Percentiles rank a stretch among this genome's conserved stretches.
These are phyloP conservation scores for Nothobranchius furzeri DNA, from an alignment of 2,113 vertebrate species.

Conservation along the genomic window DNA sequence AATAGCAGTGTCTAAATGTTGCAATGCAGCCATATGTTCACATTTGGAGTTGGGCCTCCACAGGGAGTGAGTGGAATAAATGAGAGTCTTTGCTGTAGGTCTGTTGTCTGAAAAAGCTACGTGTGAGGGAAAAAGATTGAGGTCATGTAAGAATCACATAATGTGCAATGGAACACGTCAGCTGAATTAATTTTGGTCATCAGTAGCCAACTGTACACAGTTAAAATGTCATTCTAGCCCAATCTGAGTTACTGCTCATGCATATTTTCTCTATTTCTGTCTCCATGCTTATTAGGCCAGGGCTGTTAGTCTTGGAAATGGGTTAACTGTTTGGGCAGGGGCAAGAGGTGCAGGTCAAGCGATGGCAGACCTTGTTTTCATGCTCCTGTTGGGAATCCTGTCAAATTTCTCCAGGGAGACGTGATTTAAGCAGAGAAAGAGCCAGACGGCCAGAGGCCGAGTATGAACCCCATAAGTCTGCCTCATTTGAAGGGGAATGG, in stretches of 20 bases:
- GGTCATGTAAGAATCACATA: constrained; percentile 41
- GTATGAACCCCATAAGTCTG: constrained; percentile 67
- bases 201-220: constrained; percentile 30
- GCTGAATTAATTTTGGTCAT: constrained; percentile 45
- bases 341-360: constrained; percentile 50
- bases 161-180: constrained; percentile 23
- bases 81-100: constrained; percentile 43
- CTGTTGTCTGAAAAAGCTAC: constrained; percentile 42
- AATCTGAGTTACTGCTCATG: constrained; percentile 4
- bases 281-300: constrained; percentile 29
- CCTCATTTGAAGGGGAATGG: constrained; percentile 73
- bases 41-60: constrained; percentile 46
- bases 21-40: constrained; percentile 57
- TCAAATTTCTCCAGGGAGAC: constrained; percentile 26
- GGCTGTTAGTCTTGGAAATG: constrained; percentile 41
- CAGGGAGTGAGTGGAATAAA: constrained; percentile 35
- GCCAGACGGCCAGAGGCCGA: constrained; percentile 50
- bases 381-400: constrained; percentile 45
- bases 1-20: constrained; percentile 38
- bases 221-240: constrained; percentile 23
- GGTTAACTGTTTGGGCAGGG: constrained; percentile 46
- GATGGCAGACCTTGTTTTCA: constrained; percentile 28
- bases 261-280: constrained; percentile 11
- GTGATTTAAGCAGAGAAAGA: constrained; percentile 37
- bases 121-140: constrained; percentile 31